A percentile compares a stretch with the other conserved stretches of the same genome.
phyloP scores from a whole-genome alignment of 2,113 vertebrate species.

The Thalassoma bifasciatum region DNA sequence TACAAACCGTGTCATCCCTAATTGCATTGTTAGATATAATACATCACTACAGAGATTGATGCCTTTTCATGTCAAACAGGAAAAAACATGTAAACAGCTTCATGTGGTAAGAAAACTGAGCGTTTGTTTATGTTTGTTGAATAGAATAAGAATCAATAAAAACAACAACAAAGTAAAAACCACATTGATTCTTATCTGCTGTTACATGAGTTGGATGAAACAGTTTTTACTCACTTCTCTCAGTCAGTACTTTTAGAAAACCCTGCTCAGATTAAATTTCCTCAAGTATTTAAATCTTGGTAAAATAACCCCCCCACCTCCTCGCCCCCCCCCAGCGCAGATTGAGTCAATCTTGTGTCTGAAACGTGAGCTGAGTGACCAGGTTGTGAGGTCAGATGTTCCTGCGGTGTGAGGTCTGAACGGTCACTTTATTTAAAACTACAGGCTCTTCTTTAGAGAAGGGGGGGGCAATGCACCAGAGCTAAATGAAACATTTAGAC shows the following conservation, averaged over 20 bases:
- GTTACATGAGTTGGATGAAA: constrained; percentile 8
- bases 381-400: constrained; percentile 58
- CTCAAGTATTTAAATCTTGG: neutral
- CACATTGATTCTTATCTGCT: constrained; percentile 23
- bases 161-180: constrained; percentile 20
- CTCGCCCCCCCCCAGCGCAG: neutral
- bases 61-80: constrained; percentile 8
- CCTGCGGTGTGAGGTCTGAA: constrained; percentile 63
- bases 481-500: constrained; percentile 62
- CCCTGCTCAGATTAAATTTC: neutral
- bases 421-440: constrained; percentile 66
- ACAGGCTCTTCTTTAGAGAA: too few relatives aligned
- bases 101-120: neutral
- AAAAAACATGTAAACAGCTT: neutral
- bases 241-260: constrained; percentile 12
- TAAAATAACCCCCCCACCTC: too few relatives aligned
- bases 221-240: neutral
- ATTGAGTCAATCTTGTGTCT: constrained; percentile 36
- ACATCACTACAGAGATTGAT: too few relatives aligned
- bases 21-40: constrained; percentile 81
- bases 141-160: constrained; percentile 7
- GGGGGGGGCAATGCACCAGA: constrained; percentile 55
- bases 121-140: neutral
- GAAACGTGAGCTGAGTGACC: constrained; percentile 57
- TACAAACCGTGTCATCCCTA: too few relatives aligned